Evolutionary conservation across 2,888 invertebrate genomes (phyloP).

Genomic region (Schrankia costaestrigalis): DNA sequence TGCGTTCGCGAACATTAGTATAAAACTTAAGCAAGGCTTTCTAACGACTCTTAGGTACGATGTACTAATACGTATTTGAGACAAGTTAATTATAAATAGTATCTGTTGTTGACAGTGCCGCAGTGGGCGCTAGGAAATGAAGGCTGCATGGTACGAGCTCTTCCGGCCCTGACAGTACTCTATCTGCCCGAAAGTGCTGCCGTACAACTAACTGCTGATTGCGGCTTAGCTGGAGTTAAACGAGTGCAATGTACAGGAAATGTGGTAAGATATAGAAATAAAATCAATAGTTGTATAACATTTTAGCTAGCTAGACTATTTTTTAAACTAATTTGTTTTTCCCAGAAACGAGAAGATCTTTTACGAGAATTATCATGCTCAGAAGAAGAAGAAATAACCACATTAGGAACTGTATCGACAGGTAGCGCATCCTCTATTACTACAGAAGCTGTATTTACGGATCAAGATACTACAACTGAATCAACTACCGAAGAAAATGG

Average conservation of each 20-base stretch:
- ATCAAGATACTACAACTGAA: conserved; percentile 52
- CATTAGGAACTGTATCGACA: conserved; percentile 36
- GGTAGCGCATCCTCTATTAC: conserved; percentile 41
- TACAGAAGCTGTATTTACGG: conserved; percentile 44
- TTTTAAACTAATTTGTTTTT: conserved; percentile 17
- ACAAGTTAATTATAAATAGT: neutral
- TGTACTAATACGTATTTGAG: neutral
- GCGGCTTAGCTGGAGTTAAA: conserved; percentile 86
- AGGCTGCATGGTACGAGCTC: conserved; percentile 85
- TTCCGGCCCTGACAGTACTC: conserved; percentile 87
- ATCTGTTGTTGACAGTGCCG: conserved; percentile 79
- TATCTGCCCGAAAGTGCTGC: conserved; percentile 89
- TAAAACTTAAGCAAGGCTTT: too few relatives aligned
- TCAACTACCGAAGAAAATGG: conserved; percentile 47
- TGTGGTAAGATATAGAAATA: too few relatives aligned
- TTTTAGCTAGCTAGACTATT: too few relatives aligned
- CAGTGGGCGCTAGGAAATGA: conserved; percentile 85
- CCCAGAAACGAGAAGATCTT: conserved; percentile 82
- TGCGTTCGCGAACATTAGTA: too few relatives aligned
- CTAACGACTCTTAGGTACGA: too few relatives aligned
- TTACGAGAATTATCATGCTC: conserved; percentile 81
- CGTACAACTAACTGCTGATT: conserved; percentile 87
- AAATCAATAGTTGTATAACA: neutral
- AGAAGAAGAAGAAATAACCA: conserved; percentile 66
- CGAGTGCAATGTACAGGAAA: conserved; percentile 87